Base-by-base conservation (phyloP, 2,797 vertebrate species). In the Schizothorax lantsangensis region DNA sequence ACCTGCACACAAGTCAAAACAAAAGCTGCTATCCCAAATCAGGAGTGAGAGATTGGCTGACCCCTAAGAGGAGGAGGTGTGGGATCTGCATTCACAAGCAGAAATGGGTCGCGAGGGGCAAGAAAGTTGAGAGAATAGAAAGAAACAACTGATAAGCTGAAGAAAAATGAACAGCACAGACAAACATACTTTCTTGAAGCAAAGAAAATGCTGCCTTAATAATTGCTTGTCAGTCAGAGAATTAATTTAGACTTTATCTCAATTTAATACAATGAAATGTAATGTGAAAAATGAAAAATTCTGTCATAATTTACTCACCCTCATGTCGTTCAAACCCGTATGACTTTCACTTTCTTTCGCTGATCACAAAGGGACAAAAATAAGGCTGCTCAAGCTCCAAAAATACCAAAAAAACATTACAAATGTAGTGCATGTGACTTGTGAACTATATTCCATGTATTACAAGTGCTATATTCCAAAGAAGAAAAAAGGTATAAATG, bases 11-110 rank as follows among this genome's bases (percentile, higher is more conserved):
- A 57, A 88, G 84, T 79, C 40, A 86, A 86, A 88, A 83, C 79
- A 83, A 85, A 86, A 88, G 66, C 71, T 85, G 83, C 64, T 3
- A 40, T 59, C 15, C 64, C 54, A 54, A 85, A 85, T 83, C 79
- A 78, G 49, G 59, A 88, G 84, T 83, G 43, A 72, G 52, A 71
- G 64, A 86, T 74, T 86, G 69, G 54, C 84, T 88, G 87, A 88
- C 80, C 87, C 73, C 80, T 83, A 40, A 26, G 73, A 86, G 33
- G 11, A 81, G 47, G 74, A 19, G 54, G 74, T 79, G 84, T 83
- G 80, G 84, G 66, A 66, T 86, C 77, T 79, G 43, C 84, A 83
- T 83, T 86, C 43, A 52, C 84, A 86, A 83, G 38, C 73, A 88
- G 84, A 79, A 78, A 77, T 83, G 49, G 80, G 80, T 43, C 15